Conservation (phyloP, 2,113 vertebrate genomes). For the Taurulus bubalis region DNA sequence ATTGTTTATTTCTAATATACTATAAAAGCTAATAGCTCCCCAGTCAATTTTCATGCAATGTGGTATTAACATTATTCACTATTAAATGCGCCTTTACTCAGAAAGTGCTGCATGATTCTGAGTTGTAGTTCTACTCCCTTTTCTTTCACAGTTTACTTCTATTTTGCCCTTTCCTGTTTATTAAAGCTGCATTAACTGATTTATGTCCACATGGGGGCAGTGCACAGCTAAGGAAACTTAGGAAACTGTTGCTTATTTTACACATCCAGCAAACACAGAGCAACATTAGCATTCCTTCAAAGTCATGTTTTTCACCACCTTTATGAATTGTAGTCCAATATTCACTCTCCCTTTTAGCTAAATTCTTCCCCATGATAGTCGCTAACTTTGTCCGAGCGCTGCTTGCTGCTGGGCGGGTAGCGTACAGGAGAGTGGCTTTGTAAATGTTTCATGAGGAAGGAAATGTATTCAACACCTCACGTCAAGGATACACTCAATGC, state of each 20-base stretch:
- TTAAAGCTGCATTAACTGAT: neutral
- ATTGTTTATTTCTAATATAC: conserved; percentile 9
- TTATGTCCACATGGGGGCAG: neutral
- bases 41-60: conserved; percentile 23
- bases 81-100: neutral
- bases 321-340: neutral
- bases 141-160: too few species aligned
- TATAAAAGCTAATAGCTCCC: conserved; percentile 33
- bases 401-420: neutral
- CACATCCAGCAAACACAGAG: neutral
- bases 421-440: neutral
- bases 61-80: neutral
- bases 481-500: neutral
- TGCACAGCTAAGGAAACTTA: neutral
- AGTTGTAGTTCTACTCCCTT: neutral
- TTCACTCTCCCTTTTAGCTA: neutral
- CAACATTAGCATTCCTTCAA: neutral
- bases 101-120: neutral
- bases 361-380: neutral
- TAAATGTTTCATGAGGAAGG: neutral
- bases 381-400: neutral
- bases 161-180: neutral
- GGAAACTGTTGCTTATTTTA: neutral
- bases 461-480: neutral
- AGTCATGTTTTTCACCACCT: neutral